A percentile compares a stretch with the other conserved stretches of the same genome.
phyloP scores from a whole-genome alignment of 2,797 vertebrate genomes.

The Crax fasciolata region DNA sequence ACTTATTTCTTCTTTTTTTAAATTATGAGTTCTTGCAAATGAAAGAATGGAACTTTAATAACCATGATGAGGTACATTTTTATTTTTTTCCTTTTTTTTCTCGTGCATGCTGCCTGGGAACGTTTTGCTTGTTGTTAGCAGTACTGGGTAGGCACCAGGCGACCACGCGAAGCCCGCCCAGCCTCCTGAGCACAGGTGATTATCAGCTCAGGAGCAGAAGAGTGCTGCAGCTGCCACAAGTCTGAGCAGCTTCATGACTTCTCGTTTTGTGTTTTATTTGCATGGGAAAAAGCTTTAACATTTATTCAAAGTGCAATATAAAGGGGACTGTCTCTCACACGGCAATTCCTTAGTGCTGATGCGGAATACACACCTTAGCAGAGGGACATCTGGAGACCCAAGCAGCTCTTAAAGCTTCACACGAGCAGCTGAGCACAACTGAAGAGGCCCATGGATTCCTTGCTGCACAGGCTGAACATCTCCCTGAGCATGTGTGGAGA shows the following conservation, averaged over 20 bases:
- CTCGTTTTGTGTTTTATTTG: not conserved
- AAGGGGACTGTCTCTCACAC: not conserved
- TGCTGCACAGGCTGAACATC: not conserved
- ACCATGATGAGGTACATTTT: slow-evolving; percentile 79
- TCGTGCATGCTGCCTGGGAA: slow-evolving; percentile 95
- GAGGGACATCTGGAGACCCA: not conserved
- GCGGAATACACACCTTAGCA: not conserved
- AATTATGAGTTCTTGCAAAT: slow-evolving; percentile 84
- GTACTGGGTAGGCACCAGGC: slow-evolving; percentile 96
- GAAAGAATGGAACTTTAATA: slow-evolving; percentile 72
- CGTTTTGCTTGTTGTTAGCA: slow-evolving; percentile 94
- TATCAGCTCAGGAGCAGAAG: slow-evolving; percentile 84
- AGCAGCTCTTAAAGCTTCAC: not conserved
- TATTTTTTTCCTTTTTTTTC: slow-evolving; percentile 87
- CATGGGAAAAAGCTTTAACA: not conserved
- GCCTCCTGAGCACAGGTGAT: slow-evolving; percentile 98
- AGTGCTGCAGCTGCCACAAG: not conserved
- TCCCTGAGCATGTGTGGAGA: not conserved
- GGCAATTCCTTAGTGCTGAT: accelerated
- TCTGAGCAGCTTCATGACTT: slow-evolving; percentile 24
- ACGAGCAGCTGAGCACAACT: not conserved
- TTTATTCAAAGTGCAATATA: not conserved
- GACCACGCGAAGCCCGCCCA: slow-evolving; percentile 93
- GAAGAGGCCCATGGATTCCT: not conserved
- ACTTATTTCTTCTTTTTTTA: slow-evolving; percentile 66